Evolutionary conservation across 2,888 invertebrate species (phyloP), one percentile per base, ranked within the genome.

Genomic region (Drosophila emarginata): DNA sequence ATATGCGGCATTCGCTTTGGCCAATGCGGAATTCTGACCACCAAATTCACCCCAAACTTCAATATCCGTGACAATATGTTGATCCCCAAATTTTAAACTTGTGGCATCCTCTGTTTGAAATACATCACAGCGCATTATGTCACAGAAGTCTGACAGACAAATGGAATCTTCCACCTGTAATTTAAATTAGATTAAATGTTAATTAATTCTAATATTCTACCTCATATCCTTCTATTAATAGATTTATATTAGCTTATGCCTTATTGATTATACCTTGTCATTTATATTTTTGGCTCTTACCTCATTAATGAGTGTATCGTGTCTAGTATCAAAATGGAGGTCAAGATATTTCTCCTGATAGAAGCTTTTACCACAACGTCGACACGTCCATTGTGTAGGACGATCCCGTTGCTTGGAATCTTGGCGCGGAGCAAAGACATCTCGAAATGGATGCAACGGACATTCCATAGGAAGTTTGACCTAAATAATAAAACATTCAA

Each of bases 121-220:
- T 61, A 98, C 97, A 91, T 97, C 97, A 92, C 98, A 98, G 80
- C 98, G 94, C 96, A 98, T 97, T 86, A 98, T 96, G 93, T 98
- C 98, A 93, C 98, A 98, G 93, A 96, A 98, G 92, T 98, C 97
- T 60, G 97, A 97, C 88, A 98, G 94, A 92, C 98, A 98, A 87
- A 98, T 96, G 72, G 97, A 96, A 92, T 97, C 97, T 92, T 97
- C 97, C 64, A 96, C 97, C 97, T 97, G 89, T 12, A 71, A 28
- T 32, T 2, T 2, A 5, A 14, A 14, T 9, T 11, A 21, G 39
- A 26, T 4, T 9, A 28, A 45, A 28, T 9, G 26, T 28, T 57
- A 39, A 39, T 1, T 28, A 5, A 9, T 1, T 32, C 32, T 32
- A 32, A 9, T 9, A 1, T 9, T 32, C 32, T 9, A 9, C 9